Evolutionary conservation across 1,140 invertebrate genomes (phyloP), one percentile per base, ranked within the genome.

Genomic region (Ladona fulva): DNA sequence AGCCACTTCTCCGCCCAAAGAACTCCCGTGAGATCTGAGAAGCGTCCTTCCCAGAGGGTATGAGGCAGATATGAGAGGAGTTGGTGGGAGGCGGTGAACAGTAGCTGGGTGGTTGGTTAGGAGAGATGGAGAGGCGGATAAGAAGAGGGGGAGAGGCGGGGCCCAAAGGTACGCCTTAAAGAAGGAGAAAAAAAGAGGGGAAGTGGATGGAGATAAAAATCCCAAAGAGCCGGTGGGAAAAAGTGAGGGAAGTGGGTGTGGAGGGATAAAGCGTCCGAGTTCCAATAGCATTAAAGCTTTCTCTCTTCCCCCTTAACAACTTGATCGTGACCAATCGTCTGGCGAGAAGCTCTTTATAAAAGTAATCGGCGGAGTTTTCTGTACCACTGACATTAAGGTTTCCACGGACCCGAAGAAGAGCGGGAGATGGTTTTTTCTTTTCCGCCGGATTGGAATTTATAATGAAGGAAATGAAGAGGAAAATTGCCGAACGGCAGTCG

Each of bases 331-430:
- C 52, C 52, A 66, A 66, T 66, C 52, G 52, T 16, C 52, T 66
- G 52, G 52, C 52, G 52, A 66, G 52, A 66, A 66, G 52, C 52
- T 66, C 52, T 66, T 66, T 22, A 66, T 66, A 66, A 66, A 66
- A 22, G 52, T 66, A 66, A 66, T 66, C 52, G 52, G 12, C 52
- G 52, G 52, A 66, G 14, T 66, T 66, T 66, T 66, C 52, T 66
- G 52, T 66, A 66, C 52, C 52, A 66, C 52, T 66, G 52, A 22
- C 52, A 66, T 66, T 66, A 66, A 66, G 52, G 52, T 66, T 66
- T 66, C n/a, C n/a, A 12, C 16, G 52, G n/a, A 3, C 14, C 52
- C 5, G 52, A 22, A 12, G 3, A 19, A 12, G 52, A 22, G 10
- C 19, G 44, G 52, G 52, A 16, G 52, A 22, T 11, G 44, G 44